These are phyloP conservation scores for Asteroscopus sphinx DNA, from an alignment of 2,888 invertebrate genomes.

Conservation along the genomic window DNA sequence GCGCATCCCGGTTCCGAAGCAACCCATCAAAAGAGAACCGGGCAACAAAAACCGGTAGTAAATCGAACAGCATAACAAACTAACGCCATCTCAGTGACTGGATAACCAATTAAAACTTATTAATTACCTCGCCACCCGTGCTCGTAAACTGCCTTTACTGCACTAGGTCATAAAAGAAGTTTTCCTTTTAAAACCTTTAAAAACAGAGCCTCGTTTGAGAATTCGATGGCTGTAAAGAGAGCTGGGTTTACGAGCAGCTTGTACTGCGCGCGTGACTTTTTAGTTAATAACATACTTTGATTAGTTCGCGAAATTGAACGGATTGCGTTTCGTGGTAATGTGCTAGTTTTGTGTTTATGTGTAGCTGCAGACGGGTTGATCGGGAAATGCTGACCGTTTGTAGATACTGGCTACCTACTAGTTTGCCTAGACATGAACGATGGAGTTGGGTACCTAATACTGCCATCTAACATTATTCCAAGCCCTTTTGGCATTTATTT, in stretches of 20 bases:
- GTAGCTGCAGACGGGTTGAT: constrained; percentile 4
- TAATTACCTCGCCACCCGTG: constrained; percentile 77
- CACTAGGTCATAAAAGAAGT: constrained; percentile 75
- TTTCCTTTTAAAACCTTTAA: constrained; percentile 78
- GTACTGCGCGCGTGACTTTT: constrained; percentile 76
- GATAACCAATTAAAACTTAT: constrained; percentile 84
- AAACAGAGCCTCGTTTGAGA: constrained; percentile 63
- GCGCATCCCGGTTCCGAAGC: neutral
- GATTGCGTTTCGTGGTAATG: constrained; percentile 44
- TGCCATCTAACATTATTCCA: too few relatives aligned
- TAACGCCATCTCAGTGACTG: constrained; percentile 56
- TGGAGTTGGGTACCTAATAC: too few relatives aligned
- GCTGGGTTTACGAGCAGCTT: constrained; percentile 60
- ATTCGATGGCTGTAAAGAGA: constrained; percentile 72
- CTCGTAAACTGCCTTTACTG: constrained; percentile 76
- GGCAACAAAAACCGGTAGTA: constrained; percentile 25
- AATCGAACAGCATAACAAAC: constrained; percentile 59
- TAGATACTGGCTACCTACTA: neutral
- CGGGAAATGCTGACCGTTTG: neutral
- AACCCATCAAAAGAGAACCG: constrained; percentile 35
- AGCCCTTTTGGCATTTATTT: too few relatives aligned
- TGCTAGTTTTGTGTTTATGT: constrained; percentile 14
- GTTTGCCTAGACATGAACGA: too few relatives aligned
- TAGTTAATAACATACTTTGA: constrained; percentile 71
- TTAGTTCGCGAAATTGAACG: constrained; percentile 67